A percentile compares a stretch with the other conserved stretches of the same genome.
These are phyloP conservation scores for Antigone vipio DNA, from an alignment of 2,113 vertebrate species.

Conservation along the genomic window DNA sequence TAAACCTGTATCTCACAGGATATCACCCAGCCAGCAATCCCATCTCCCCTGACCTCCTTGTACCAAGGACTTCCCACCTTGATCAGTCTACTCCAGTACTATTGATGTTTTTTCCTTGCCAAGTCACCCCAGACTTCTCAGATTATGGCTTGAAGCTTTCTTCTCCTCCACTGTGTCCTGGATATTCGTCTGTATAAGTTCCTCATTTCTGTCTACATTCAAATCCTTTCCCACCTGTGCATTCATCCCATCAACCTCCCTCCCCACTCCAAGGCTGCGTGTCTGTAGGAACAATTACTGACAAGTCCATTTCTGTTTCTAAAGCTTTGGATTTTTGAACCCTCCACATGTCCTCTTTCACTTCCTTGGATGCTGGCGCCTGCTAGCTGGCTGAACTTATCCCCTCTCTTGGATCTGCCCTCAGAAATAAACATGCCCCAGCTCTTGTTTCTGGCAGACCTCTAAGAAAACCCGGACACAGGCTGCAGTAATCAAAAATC, in stretches of 20 bases:
- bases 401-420: slow-evolving; percentile 26
- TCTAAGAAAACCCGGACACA: slow-evolving; percentile 17
- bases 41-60: not conserved
- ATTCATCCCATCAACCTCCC: not conserved
- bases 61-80: not conserved
- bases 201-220: not conserved
- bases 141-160: not conserved
- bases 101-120: not conserved
- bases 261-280: not conserved
- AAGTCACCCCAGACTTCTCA: not conserved
- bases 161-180: not conserved
- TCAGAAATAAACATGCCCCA: slow-evolving; percentile 38
- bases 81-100: not conserved
- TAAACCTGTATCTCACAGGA: not conserved
- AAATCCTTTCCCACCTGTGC: slow-evolving; percentile 1
- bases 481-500: slow-evolving; percentile 14
- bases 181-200: not conserved
- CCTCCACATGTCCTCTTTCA: not conserved
- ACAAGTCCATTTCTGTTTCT: not conserved
- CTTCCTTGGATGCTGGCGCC: not conserved
- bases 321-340: slow-evolving; percentile 6
- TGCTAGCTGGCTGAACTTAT: slow-evolving; percentile 52
- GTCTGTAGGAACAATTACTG: not conserved
- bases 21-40: not conserved
- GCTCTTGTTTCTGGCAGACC: slow-evolving; percentile 36